Evolutionary conservation across 2,113 vertebrate species (phyloP), one percentile per base, ranked within the genome.

Genomic region (Kobus ellipsiprymnus): DNA sequence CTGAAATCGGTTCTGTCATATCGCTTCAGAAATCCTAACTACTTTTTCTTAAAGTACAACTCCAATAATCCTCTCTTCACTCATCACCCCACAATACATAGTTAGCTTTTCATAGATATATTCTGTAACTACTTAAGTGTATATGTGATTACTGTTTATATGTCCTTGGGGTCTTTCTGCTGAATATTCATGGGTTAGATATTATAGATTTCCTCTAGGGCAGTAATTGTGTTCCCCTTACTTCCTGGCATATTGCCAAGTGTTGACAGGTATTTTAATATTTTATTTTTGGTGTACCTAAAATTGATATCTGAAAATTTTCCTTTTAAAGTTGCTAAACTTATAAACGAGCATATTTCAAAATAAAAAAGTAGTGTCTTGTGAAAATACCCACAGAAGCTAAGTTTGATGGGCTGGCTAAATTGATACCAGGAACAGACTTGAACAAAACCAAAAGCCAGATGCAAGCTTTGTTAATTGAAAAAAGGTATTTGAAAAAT

Each of bases 81-180:
- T 97, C 40, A 64, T 74, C 78, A 90, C 40, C 81, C 27, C 40
- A 48, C 30, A 93, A 50, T 93, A 93, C 77, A 54, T 80, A 85
- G 84, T 90, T 85, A 74, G 74, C 60, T 50, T 80, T 96, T 96
- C 46, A 33, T 87, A 84, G 71, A 62, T 93, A 25, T 48, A 57
- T 90, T 94, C 59, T 89, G 36, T 96, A 91, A 62, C 82, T 91
- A 25, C 90, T 21, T 97, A 52, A 91, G 40, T 59, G 52, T 92
- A 25, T 52, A 52, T 94, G 87, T 81, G 94, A 84, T 90, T 96
- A 95, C 93, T 96, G 80, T 95, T 96, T 96, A 80, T 92, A 77
- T 74, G 55, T 95, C 92, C 90, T 95, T 92, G 83, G 91, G 80
- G 92, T 89, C 59, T 97, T 95, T 97, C 96, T 94, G 80, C n/a